phyloP scores from a whole-genome alignment of 1,140 invertebrate species.

The Proales similis region DNA sequence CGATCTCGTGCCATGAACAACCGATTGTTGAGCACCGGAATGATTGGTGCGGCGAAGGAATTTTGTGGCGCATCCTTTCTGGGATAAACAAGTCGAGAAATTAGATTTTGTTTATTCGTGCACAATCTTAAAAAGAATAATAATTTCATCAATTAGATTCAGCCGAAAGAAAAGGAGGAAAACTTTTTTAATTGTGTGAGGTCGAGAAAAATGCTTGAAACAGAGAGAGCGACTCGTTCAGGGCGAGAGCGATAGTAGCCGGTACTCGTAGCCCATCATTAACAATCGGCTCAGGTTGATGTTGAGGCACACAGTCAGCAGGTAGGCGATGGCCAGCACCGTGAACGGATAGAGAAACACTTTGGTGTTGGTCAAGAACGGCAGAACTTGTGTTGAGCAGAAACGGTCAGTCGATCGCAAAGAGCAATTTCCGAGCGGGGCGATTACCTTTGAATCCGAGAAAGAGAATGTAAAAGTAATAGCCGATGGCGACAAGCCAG shows the following conservation, averaged over 20 bases:
- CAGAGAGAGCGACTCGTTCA: neutral
- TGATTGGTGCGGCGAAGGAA: no score
- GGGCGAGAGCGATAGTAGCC: slow-evolving; percentile 7
- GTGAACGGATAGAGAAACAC: slow-evolving; percentile 78
- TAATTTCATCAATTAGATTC: no score
- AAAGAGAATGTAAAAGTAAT: slow-evolving; percentile 96
- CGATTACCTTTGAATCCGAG: slow-evolving; percentile 92
- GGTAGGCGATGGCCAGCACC: slow-evolving; percentile 67
- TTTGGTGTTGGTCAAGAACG: slow-evolving; percentile 78
- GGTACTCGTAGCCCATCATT: slow-evolving; percentile 30
- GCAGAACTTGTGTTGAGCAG: slow-evolving; percentile 64
- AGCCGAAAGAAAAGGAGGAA: slow-evolving; percentile 19
- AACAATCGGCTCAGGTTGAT: slow-evolving; percentile 58
- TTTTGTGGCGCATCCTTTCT: no score
- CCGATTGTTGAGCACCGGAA: no score
- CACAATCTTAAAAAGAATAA: no score
- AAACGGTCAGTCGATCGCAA: neutral
- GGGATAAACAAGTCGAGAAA: no score
- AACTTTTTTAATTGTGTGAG: slow-evolving; percentile 13
- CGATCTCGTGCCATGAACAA: no score
- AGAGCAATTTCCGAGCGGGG: slow-evolving; percentile 42
- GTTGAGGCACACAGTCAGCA: slow-evolving; percentile 63
- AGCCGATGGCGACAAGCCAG: slow-evolving; percentile 80
- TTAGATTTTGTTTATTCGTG: no score
- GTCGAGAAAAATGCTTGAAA: neutral